Conservation (phyloP, 2,888 invertebrate species). For the Byasa hedistus region DNA sequence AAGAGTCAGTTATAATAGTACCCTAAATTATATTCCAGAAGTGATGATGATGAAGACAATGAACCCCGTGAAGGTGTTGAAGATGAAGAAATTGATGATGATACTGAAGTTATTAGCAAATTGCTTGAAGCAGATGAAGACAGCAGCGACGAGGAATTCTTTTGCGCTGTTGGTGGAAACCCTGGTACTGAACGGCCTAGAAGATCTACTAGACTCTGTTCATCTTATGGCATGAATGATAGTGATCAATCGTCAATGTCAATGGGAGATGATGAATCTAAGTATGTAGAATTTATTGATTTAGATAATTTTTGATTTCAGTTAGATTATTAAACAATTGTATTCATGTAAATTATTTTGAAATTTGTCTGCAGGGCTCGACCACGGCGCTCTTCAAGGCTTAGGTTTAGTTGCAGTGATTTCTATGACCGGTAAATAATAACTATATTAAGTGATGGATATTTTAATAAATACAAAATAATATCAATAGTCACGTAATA, state of each 20-base stretch:
- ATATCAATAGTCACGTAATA: background rate
- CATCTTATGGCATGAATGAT: constrained; percentile 38
- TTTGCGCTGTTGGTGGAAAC: constrained; percentile 43
- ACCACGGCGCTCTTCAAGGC: constrained; percentile 26
- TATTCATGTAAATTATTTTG: too few relatives aligned
- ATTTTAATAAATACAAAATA: background rate
- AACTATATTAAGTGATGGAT: background rate
- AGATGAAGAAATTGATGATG: constrained; percentile 54
- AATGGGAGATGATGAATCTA: constrained; percentile 35
- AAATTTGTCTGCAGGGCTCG: constrained; percentile 23
- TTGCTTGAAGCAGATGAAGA: constrained; percentile 61
- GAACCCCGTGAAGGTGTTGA: constrained; percentile 40
- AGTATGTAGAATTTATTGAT: constrained; percentile 30
- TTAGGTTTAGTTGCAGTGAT: constrained; percentile 26
- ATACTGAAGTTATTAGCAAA: constrained; percentile 66
- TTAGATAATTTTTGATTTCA: too few relatives aligned
- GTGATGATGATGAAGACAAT: constrained; percentile 44
- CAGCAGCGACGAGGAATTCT: constrained; percentile 59
- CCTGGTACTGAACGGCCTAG: constrained; percentile 44
- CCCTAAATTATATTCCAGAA: constrained; percentile 27
- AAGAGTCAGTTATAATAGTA: background rate
- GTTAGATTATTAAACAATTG: too few relatives aligned
- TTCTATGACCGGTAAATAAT: constrained; percentile 30
- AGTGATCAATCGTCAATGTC: constrained; percentile 34
- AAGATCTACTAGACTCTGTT: constrained; percentile 53